Percentiles rank a stretch among this genome's conserved stretches.
These are phyloP conservation scores for Caenorhabditis sp. DNA, from an alignment of 2,888 invertebrate species.

Conservation along the genomic window DNA sequence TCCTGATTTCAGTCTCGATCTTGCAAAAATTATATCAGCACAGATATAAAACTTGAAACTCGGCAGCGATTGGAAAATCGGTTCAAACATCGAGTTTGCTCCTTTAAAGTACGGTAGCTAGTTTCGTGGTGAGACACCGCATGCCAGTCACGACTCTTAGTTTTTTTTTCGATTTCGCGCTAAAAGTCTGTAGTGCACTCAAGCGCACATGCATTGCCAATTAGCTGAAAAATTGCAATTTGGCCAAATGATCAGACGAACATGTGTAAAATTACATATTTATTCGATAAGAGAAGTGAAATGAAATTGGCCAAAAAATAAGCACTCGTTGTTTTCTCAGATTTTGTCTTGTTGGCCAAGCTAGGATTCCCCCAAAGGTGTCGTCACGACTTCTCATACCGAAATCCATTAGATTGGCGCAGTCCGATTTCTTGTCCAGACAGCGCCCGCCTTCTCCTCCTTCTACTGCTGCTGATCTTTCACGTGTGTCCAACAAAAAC, in stretches of 20 bases:
- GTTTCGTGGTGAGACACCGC: too few relatives aligned
- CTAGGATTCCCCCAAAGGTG: constrained; percentile 20
- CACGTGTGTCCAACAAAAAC: constrained; percentile 23
- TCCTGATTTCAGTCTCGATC: too few relatives aligned
- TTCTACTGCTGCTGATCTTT: constrained; percentile 44
- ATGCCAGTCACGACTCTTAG: too few relatives aligned
- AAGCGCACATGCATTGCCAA: neutral
- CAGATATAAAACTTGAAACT: too few relatives aligned
- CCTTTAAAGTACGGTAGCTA: too few relatives aligned
- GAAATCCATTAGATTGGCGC: constrained; percentile 41
- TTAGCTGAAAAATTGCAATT: neutral
- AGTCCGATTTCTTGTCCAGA: constrained; percentile 16
- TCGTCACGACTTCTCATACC: constrained; percentile 30
- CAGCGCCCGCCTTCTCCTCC: neutral
- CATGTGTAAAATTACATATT: neutral
- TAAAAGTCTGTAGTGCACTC: neutral
- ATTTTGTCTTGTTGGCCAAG: constrained; percentile 12
- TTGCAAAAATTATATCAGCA: too few relatives aligned
- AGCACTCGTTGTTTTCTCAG: constrained; percentile 23
- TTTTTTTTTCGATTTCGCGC: constrained; percentile 1
- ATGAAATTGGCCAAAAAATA: constrained; percentile 6
- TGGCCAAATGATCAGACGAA: neutral
- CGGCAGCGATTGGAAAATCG: too few relatives aligned
- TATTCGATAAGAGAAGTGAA: neutral
- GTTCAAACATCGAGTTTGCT: too few relatives aligned